Evolutionary conservation across 2,888 invertebrate species (phyloP), one percentile per base, ranked within the genome.

Genomic region (Dicyrtoma fusca): DNA sequence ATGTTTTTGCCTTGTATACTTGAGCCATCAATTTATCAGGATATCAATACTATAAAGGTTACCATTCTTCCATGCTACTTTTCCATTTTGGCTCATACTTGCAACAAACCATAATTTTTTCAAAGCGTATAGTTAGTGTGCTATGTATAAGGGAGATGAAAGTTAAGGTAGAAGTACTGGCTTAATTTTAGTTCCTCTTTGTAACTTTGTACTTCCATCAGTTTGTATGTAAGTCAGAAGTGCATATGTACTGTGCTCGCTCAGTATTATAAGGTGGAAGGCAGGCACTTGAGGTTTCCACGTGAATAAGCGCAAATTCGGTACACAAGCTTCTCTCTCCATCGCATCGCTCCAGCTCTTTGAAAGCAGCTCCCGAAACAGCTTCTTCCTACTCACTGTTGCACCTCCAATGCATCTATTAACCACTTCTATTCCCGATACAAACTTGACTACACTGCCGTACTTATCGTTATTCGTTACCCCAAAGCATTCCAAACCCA

Each of bases 381-480:
- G 42, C 61, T 61, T 61, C 44, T 44, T 61, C 44, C 61, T 55
- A 55, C 55, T 59, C 59, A 59, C 61, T 61, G 61, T 61, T 61
- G 61, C 61, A 61, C 61, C 61, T 61, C 19, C 23, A 34, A 34
- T 34, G 21, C 21, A 10, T 19, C 26, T 19, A 55, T n/a, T n/a
- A 55, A 14, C 26, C n/a, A 26, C 26, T 17, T 61, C 42, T 61
- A n/a, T 17, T 10, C 53, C 19, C 19, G 11, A 3, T 19, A 19
- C 53, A 10, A 21, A 17, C 10, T 3, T 10, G 17, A 10, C 19
- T 53, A 10, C 53, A 53, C 4, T n/a, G n/a, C n/a, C n/a, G n/a
- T n/a, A n/a, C n/a, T n/a, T n/a, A n/a, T n/a, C n/a, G n/a, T n/a
- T n/a, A n/a, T n/a, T n/a, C n/a, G n/a, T n/a, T n/a, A n/a, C n/a